These are phyloP conservation scores for Phymastichus coffea DNA, from an alignment of 1,140 invertebrate species.

Conservation along the genomic window DNA sequence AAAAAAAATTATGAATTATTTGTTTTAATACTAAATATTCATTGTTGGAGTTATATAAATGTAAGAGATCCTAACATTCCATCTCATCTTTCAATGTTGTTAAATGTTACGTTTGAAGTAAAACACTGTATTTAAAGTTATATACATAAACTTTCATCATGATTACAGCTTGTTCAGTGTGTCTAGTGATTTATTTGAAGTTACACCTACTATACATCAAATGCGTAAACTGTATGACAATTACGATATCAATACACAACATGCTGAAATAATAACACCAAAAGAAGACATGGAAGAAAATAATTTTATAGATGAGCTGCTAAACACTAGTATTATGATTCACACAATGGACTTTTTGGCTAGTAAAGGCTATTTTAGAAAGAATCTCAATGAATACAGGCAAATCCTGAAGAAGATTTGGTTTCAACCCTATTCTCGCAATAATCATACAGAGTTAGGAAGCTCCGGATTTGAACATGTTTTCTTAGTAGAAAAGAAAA, in stretches of 20 bases:
- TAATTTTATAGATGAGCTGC: constrained; percentile 57
- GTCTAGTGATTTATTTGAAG: constrained; percentile 8
- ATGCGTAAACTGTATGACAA: constrained; percentile 45
- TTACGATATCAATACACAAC: constrained; percentile 43
- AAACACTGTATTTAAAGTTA: too few relatives aligned
- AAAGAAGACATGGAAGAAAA: constrained; percentile 56
- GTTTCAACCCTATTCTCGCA: constrained; percentile 75
- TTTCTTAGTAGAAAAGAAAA: constrained; percentile 57
- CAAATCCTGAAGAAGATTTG: constrained; percentile 72
- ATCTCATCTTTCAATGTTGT: too few relatives aligned
- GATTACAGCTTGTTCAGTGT: constrained; percentile 33
- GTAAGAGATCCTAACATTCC: too few relatives aligned
- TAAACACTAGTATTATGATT: constrained; percentile 58
- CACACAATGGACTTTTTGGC: constrained; percentile 57
- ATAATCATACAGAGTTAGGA: constrained; percentile 47
- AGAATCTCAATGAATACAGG: constrained; percentile 53
- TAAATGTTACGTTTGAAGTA: too few relatives aligned
- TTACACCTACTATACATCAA: constrained; percentile 32
- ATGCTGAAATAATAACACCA: constrained; percentile 54
- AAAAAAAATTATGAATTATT: too few relatives aligned
- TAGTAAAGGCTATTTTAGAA: constrained; percentile 44
- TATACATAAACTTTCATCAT: background rate
- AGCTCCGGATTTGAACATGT: constrained; percentile 58
- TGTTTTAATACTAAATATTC: background rate
- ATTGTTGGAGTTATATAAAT: too few relatives aligned